Conservation (phyloP, 2,797 vertebrate species). For the Channallabes apus region DNA sequence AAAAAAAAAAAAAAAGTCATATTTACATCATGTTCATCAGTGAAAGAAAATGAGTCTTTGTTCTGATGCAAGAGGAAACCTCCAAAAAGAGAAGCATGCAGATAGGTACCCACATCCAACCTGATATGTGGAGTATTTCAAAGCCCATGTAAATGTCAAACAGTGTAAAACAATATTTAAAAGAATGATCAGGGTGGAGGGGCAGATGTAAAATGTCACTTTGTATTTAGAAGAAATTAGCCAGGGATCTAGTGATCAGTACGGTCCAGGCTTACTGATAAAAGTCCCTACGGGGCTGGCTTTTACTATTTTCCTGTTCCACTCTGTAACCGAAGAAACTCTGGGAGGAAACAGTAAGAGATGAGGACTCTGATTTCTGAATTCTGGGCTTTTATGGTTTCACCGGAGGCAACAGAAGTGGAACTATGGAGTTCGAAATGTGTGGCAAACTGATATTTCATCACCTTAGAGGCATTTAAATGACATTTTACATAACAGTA, state of each 20-base stretch:
- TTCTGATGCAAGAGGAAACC: slow-evolving; percentile 30
- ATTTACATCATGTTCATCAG: slow-evolving; percentile 44
- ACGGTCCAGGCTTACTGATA: slow-evolving; percentile 32
- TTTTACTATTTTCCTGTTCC: slow-evolving; percentile 46
- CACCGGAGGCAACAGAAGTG: background rate
- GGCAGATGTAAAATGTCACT: slow-evolving; percentile 54
- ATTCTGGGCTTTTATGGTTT: background rate
- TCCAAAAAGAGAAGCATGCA: slow-evolving; percentile 42
- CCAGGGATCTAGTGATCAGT: slow-evolving; percentile 51
- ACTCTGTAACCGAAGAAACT: slow-evolving; percentile 28
- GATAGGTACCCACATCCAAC: slow-evolving; percentile 66
- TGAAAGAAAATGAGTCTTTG: slow-evolving; percentile 42
- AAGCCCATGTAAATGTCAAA: slow-evolving; percentile 71
- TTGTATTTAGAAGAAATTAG: slow-evolving; percentile 56
- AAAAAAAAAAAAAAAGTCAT: slow-evolving; percentile 18
- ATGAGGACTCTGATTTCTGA: slow-evolving; percentile 40
- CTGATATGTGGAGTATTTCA: slow-evolving; percentile 64
- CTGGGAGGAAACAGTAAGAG: slow-evolving; percentile 36
- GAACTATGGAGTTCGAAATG: background rate
- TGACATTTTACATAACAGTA: slow-evolving; percentile 36
- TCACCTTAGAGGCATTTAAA: slow-evolving; percentile 36
- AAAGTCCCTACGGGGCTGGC: slow-evolving; percentile 45
- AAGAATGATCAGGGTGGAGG: slow-evolving; percentile 28
- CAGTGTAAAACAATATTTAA: slow-evolving; percentile 69
- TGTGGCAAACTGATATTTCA: slow-evolving; percentile 31